phyloP scores from a whole-genome alignment of 2,797 vertebrate genomes.

The Tragelaphus oryx region DNA sequence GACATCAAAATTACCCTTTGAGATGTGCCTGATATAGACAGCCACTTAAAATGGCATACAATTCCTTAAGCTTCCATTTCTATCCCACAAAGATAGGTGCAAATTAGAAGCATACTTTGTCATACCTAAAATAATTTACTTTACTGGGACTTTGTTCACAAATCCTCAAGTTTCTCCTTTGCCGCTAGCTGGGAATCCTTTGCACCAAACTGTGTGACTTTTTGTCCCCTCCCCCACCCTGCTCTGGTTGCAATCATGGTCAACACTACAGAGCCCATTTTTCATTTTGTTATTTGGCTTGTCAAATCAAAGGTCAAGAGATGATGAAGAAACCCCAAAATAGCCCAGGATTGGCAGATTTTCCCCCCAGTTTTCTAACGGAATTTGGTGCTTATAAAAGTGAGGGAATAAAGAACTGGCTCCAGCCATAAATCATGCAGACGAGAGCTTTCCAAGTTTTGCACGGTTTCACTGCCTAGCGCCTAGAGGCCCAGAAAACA shows the following conservation, averaged over 20 bases:
- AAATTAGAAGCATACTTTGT: constrained; percentile 65
- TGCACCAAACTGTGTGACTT: background rate
- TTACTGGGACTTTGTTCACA: constrained; percentile 41
- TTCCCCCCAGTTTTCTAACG: constrained; percentile 59
- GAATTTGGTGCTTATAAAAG: constrained; percentile 69
- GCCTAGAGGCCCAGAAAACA: constrained; percentile 54
- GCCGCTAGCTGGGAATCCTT: constrained; percentile 44
- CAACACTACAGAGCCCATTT: constrained; percentile 62
- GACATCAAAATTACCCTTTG: constrained; percentile 36
- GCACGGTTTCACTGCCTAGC: constrained; percentile 19
- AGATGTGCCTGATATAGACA: constrained; percentile 25
- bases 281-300: constrained; percentile 74
- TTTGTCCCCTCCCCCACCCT: background rate
- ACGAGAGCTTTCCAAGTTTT: constrained; percentile 56
- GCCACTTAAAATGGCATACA: constrained; percentile 54
- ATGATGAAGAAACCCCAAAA: constrained; percentile 75
- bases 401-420: constrained; percentile 67
- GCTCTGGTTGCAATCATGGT: constrained; percentile 63
- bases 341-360: constrained; percentile 66
- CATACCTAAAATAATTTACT: constrained; percentile 64
- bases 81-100: constrained; percentile 56
- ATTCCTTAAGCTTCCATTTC: constrained; percentile 56
- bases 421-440: constrained; percentile 46
- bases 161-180: constrained; percentile 44
- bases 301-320: constrained; percentile 74